Conservation (phyloP, 2,113 vertebrate genomes). For the Microtus richardsoni region DNA sequence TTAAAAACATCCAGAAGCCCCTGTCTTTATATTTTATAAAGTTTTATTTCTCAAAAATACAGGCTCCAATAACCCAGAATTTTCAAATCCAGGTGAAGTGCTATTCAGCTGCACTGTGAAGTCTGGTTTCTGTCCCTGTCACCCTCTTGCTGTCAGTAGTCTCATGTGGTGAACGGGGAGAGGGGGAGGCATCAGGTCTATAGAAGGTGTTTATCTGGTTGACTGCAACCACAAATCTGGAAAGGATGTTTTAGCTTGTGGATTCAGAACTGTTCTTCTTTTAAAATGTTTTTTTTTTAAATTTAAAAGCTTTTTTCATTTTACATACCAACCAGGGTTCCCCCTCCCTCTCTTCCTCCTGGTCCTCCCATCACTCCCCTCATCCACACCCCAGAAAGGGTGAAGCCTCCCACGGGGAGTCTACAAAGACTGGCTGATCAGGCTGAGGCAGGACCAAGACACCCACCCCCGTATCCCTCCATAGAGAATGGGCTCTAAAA, state of each 20-base stretch:
- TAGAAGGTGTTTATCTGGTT: not conserved
- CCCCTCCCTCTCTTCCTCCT: too few relatives aligned
- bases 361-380: too few relatives aligned
- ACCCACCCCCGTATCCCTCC: too few relatives aligned
- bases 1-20: not conserved
- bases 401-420: too few relatives aligned
- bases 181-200: not conserved
- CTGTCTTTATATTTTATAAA: not conserved
- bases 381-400: too few relatives aligned
- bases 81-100: not conserved
- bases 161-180: not conserved
- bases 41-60: not conserved
- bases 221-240: slow-evolving; percentile 1
- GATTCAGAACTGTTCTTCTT: not conserved
- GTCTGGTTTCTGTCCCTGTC: not conserved
- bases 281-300: too few relatives aligned
- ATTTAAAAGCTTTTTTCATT: too few relatives aligned
- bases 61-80: not conserved
- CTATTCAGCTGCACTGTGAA: not conserved
- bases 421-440: too few relatives aligned
- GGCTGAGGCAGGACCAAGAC: too few relatives aligned
- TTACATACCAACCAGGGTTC: too few relatives aligned
- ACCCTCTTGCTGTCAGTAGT: not conserved
- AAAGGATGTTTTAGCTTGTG: not conserved
- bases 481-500: too few relatives aligned